Conservation (phyloP, 2,888 invertebrate species). For the Hydraecia micacea region DNA sequence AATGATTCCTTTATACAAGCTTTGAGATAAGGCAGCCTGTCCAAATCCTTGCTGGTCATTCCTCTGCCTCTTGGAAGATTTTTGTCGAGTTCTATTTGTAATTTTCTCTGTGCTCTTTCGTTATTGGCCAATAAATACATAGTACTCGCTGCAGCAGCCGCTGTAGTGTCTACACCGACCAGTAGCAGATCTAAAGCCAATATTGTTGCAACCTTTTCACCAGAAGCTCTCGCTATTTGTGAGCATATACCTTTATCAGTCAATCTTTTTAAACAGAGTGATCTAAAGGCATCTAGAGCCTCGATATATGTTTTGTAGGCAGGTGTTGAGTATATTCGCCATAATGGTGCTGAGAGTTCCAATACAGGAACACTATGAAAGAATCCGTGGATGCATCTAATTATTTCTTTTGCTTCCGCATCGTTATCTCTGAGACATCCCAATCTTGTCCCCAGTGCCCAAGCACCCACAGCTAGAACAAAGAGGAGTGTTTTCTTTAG, state of each 20-base stretch:
- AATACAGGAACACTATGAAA: constrained; percentile 94
- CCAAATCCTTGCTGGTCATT: constrained; percentile 91
- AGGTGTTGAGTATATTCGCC: constrained; percentile 93
- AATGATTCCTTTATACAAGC: constrained; percentile 95
- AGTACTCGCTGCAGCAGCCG: constrained; percentile 93
- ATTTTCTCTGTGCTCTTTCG: constrained; percentile 91
- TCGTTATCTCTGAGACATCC: constrained; percentile 93
- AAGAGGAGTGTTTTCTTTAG: constrained; percentile 60
- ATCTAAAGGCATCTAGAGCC: constrained; percentile 93
- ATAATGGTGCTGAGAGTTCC: constrained; percentile 93
- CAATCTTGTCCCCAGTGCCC: constrained; percentile 94
- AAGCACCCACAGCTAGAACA: constrained; percentile 93
- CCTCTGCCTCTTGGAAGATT: constrained; percentile 89
- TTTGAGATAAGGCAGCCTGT: constrained; percentile 92
- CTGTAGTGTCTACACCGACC: constrained; percentile 96
- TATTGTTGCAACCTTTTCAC: constrained; percentile 91
- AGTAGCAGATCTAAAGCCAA: constrained; percentile 94
- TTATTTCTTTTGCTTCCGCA: constrained; percentile 93
- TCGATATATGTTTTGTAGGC: constrained; percentile 93
- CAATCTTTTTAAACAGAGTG: constrained; percentile 87
- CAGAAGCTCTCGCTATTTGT: constrained; percentile 81
- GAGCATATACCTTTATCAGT: constrained; percentile 86
- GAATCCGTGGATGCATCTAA: constrained; percentile 93
- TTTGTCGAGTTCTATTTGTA: constrained; percentile 91
- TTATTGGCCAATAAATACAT: constrained; percentile 94